Evolutionary conservation across 2,113 vertebrate genomes (phyloP).

Genomic region (Epinephelus fuscoguttatus): DNA sequence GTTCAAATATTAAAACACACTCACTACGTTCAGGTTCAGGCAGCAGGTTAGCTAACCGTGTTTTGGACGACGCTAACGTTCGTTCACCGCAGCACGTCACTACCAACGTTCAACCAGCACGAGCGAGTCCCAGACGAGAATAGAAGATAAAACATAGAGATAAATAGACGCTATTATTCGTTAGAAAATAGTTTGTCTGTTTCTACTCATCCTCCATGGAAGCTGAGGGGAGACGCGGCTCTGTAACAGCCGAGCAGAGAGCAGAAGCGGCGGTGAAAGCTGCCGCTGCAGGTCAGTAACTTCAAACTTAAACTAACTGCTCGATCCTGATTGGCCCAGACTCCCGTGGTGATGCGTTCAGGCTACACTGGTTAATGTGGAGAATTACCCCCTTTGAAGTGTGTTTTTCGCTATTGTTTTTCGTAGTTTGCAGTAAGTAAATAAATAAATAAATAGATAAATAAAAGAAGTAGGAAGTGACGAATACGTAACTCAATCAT

Average conservation of each 20-base stretch:
- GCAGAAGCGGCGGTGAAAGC: not conserved
- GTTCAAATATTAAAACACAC: not conserved
- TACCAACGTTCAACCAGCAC: not conserved
- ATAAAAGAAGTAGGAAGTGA: not conserved
- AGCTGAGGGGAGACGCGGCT: not conserved
- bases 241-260: not conserved
- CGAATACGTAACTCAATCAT: too few relatives aligned
- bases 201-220: not conserved
- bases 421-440: too few relatives aligned
- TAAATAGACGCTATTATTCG: not conserved
- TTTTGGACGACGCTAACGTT: slow-evolving; percentile 37
- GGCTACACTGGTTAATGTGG: not conserved
- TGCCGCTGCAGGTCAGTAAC: not conserved
- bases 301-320: slow-evolving; percentile 74
- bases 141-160: not conserved
- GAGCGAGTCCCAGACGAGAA: not conserved
- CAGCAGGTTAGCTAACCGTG: slow-evolving; percentile 5
- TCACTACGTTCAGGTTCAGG: not conserved
- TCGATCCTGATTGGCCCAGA: slow-evolving; percentile 69
- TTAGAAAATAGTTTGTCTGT: not conserved
- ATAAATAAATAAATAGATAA: too few relatives aligned
- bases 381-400: too few relatives aligned
- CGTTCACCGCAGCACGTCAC: slow-evolving; percentile 41
- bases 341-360: slow-evolving; percentile 51
- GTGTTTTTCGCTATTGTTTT: not conserved